These are phyloP conservation scores for Dascillus cervinus DNA, from an alignment of 2,888 invertebrate genomes.

Conservation along the genomic window DNA sequence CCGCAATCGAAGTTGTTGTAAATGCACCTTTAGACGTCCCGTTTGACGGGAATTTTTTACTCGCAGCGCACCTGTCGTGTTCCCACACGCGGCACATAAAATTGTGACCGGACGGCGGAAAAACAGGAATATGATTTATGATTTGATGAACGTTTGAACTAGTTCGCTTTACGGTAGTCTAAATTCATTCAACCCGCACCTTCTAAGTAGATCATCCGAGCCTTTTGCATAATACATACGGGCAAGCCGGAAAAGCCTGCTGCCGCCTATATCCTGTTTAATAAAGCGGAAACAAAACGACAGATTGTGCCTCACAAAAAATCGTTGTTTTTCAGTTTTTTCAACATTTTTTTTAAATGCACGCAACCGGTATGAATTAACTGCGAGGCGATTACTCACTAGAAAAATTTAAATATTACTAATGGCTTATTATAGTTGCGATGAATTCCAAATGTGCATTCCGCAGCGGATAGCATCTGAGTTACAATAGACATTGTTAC, in stretches of 20 bases:
- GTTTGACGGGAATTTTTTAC: slow-evolving; percentile 12
- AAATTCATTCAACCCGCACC: background rate
- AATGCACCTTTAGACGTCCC: too few species aligned
- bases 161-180: too few species aligned
- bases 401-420: too few species aligned
- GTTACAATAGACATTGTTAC: too few species aligned
- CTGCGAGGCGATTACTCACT: too few species aligned
- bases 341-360: too few species aligned
- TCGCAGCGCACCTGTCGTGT: slow-evolving; percentile 10
- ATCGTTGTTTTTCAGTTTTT: too few species aligned
- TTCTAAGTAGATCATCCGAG: background rate
- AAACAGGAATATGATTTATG: background rate
- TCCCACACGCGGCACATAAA: background rate
- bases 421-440: too few species aligned
- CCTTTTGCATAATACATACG: slow-evolving; percentile 16
- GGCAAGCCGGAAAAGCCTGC: slow-evolving; percentile 34
- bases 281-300: slow-evolving; percentile 38
- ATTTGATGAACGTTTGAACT: background rate
- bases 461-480: too few species aligned
- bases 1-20: too few species aligned
- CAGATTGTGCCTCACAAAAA: slow-evolving; percentile 36
- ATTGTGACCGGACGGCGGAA: background rate
- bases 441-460: too few species aligned
- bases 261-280: slow-evolving; percentile 37
- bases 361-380: too few species aligned